Conservation (phyloP, 1,140 invertebrate species). For the Leucophenga varia region DNA sequence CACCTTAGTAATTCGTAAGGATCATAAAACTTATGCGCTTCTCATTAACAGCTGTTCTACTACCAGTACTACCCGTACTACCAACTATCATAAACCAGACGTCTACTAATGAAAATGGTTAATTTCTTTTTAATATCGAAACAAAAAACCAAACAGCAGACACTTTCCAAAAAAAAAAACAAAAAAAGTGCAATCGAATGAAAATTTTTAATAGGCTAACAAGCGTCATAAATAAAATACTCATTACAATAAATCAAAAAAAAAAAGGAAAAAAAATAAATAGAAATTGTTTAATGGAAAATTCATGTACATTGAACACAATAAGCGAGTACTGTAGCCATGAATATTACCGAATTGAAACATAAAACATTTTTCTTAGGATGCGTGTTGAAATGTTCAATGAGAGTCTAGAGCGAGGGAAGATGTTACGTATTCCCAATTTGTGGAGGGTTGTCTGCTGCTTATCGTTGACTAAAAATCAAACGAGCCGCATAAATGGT, state of each 20-base stretch:
- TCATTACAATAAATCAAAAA: conserved; percentile 53
- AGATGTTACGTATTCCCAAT: background rate
- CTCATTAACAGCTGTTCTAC: too few species aligned
- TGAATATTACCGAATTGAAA: conserved; percentile 13
- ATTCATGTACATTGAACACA: conserved; percentile 27
- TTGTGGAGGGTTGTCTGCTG: background rate
- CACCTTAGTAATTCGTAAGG: too few species aligned
- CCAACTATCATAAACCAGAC: conserved; percentile 50
- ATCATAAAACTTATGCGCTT: too few species aligned
- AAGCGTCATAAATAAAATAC: conserved; percentile 43
- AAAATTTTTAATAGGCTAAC: conserved; percentile 6
- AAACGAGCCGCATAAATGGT: too few species aligned
- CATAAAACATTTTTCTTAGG: conserved; percentile 36
- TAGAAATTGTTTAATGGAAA: conserved; percentile 36
- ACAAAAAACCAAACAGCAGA: conserved; percentile 21
- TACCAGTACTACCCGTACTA: too few species aligned
- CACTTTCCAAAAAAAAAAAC: conserved; percentile 3
- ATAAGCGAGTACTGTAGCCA: background rate
- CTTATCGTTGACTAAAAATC: too few species aligned
- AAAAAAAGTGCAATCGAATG: conserved; percentile 16
- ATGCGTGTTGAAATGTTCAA: conserved; percentile 17
- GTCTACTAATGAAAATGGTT: conserved; percentile 43
- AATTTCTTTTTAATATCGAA: conserved; percentile 53
- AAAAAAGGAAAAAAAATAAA: conserved; percentile 31
- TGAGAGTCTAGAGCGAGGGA: background rate